phyloP scores from a whole-genome alignment of 2,888 invertebrate genomes.

The Buathra laborator region DNA sequence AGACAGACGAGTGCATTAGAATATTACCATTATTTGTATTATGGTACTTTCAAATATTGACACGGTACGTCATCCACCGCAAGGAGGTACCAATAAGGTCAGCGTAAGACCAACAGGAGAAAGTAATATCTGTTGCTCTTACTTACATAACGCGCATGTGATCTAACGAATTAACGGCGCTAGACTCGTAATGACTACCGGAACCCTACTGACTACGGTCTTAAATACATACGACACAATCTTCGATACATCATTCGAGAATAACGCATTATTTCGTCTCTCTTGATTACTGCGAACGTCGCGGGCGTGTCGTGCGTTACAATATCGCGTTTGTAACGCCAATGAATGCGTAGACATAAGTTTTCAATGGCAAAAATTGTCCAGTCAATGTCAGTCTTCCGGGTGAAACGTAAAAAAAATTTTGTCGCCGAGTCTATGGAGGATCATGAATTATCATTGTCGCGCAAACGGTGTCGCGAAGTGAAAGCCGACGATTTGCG shows the following conservation, averaged over 20 bases:
- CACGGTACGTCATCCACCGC: constrained; percentile 30
- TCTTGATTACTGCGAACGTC: neutral
- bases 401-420: constrained; percentile 30
- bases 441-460: constrained; percentile 36
- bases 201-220: constrained; percentile 42
- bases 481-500: constrained; percentile 66
- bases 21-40: constrained; percentile 10
- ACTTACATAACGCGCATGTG: constrained; percentile 77
- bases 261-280: neutral
- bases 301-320: neutral
- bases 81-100: constrained; percentile 70
- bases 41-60: constrained; percentile 62
- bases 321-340: neutral
- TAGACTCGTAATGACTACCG: constrained; percentile 61
- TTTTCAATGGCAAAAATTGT: neutral
- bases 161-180: constrained; percentile 81
- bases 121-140: constrained; percentile 72
- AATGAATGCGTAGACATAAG: constrained; percentile 1
- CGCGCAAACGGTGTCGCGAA: constrained; percentile 47
- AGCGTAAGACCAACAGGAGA: constrained; percentile 75
- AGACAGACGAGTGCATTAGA: neutral
- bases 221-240: neutral
- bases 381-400: constrained; percentile 4
- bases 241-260: neutral
- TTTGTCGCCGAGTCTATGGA: constrained; percentile 18